Evolutionary conservation across 2,113 vertebrate species (phyloP), one percentile per base, ranked within the genome.

Genomic region (Epinephelus moara): DNA sequence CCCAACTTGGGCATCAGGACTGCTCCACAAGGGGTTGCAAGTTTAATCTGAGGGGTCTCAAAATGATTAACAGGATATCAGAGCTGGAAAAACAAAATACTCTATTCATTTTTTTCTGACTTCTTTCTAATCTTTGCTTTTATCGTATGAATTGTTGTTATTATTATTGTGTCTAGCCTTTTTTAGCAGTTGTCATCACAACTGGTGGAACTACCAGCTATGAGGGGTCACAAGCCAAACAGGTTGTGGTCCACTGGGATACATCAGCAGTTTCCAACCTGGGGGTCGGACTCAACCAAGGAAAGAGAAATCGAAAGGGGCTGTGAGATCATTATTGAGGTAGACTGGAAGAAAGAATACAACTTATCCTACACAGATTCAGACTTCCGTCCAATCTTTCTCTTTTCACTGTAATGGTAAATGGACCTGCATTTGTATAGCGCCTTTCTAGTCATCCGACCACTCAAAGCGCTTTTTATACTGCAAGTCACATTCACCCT

Each of bases 51-150:
- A 56, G 21, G 62, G 40, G 27, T 73, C 10, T 3, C 0, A 2
- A 30, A 23, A 57, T 49, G 21, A 80, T 64, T 68, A 63, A 42
- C 19, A 57, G 45, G 2, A 80, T 56, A 53, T 67, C 61, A 61
- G 80, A 70, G 23, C 17, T 67, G 8, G 13, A 27, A 52, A n/a
- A 23, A 15, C 3, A 5, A 4, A 63, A 40, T 13, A 47, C 19
- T 47, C 12, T 21, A n/a, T 11, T 15, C 2, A 37, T 7, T 30
- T 47, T 45, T 56, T 25, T 57, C 49, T 42, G 15, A 18, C 3
- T 33, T 52, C 6, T 42, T 23, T 19, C 19, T n/a, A 23, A 47
- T 70, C 1, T 5, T 75, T 19, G 2, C 8, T 45, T 45, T 45
- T 45, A 45, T 45, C 42, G 0, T 10, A 45, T 45, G 42, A 45